phyloP scores from a whole-genome alignment of 2,113 vertebrate species.

The Chitala chitala region DNA sequence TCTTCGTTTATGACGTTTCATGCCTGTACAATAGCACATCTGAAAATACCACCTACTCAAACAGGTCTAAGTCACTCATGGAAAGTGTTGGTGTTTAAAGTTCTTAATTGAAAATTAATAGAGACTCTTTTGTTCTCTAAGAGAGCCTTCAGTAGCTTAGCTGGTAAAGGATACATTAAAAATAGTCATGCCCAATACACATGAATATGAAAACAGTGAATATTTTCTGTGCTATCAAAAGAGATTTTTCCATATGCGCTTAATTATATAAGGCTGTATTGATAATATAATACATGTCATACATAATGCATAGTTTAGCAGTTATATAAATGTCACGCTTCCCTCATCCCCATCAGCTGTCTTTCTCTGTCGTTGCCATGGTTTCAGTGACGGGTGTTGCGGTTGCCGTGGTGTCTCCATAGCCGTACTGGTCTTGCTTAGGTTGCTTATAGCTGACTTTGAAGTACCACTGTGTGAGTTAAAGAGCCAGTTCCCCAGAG shows the following conservation, averaged over 20 bases:
- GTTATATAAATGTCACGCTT: constrained; percentile 40
- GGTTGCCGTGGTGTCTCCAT: constrained; percentile 30
- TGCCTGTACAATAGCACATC: too few species aligned
- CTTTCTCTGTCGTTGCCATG: constrained; percentile 39
- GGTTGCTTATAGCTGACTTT: constrained; percentile 64
- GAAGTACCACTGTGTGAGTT: constrained; percentile 5
- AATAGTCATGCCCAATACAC: neutral
- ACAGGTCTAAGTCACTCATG: too few species aligned
- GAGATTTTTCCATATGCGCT: neutral
- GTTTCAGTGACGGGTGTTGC: constrained; percentile 46
- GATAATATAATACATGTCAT: neutral
- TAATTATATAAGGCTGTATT: neutral
- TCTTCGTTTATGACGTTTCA: too few species aligned
- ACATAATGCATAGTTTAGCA: neutral
- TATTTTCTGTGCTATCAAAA: neutral
- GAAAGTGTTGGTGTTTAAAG: too few species aligned
- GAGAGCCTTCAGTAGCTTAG: neutral
- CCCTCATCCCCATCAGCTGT: constrained; percentile 37
- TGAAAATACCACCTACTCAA: too few species aligned
- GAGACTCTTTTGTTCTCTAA: neutral
- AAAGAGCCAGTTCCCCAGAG: constrained; percentile 11
- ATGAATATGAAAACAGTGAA: neutral
- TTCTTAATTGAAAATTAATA: too few species aligned
- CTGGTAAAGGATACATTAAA: neutral
- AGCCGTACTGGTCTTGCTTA: constrained; percentile 55